Base-by-base conservation (phyloP, 2,113 vertebrate genomes). In the Ariopsis seemanni region DNA sequence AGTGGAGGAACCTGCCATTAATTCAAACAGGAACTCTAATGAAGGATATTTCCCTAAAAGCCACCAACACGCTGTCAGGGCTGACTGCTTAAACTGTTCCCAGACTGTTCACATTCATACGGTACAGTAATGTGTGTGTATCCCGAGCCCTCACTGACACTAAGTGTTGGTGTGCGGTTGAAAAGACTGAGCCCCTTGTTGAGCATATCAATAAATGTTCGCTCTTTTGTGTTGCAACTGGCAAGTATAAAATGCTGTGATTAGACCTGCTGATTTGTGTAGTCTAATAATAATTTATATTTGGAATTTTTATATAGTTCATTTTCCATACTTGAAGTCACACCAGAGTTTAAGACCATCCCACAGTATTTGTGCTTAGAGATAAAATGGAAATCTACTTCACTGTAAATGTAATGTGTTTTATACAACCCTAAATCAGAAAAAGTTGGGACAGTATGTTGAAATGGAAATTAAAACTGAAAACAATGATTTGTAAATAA, bases 41-140 rank as follows among this genome's bases (percentile, higher is more conserved):
- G 85, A 86, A 34, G 57, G 58, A 52, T 71, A 27, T 65, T 83
- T 20, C 17, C 27, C 55, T 34, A 30, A 20, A 58, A 82, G 80
- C 78, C 22, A 63, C 69, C 78, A 72, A 22, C 25, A 62, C 11
- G 22, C 57, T 75, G 48, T 75, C 77, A 18, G 25, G 30, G 34
- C 80, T 83, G 88, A 85, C 88, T 65, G 78, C 30, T 83, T 27
- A 86, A 86, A 86, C 83, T 15, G 18, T 62, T 77, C 82, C 22
- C 53, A 60, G 17, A 80, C 57, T 80, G 81, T 71, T 86, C 57
- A 63, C 30, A 30, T 78, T 78, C 77, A 79, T 69, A 87, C 67
- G 75, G 67, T 74, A 62, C 67, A 82, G 67, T 74, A 62, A 27
- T 53, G 55, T 60, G 78, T 55, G 75, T 34, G 27, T 81, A 55